Evolutionary conservation across 1,140 invertebrate species (phyloP).

Genomic region (Caenorhabditis tropicalis): DNA sequence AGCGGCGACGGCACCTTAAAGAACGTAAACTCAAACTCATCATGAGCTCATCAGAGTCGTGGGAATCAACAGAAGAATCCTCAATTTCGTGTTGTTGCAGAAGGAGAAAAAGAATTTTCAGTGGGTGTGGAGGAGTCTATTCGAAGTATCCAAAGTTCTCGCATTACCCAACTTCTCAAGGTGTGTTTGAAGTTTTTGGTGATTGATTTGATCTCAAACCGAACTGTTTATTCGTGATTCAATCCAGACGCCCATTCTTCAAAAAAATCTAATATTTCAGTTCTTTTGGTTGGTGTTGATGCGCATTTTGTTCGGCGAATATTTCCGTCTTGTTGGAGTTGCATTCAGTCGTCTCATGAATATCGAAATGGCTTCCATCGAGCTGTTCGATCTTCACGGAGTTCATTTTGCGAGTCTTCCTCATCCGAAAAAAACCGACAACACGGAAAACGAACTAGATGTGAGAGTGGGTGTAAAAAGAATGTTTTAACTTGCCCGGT

Average conservation of each 20-base stretch:
- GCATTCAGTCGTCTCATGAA: background rate
- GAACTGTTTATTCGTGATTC: no score
- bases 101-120: background rate
- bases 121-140: no score
- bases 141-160: background rate
- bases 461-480: background rate
- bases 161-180: background rate
- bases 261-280: background rate
- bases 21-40: no score
- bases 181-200: no score
- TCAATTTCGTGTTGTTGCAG: background rate
- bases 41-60: no score
- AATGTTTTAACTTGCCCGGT: no score
- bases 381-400: no score
- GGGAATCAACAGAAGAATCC: no score
- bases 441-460: background rate
- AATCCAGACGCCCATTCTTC: no score
- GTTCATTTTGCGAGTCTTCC: no score
- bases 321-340: background rate
- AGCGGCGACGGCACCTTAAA: no score
- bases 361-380: background rate
- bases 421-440: background rate
- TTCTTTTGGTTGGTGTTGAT: background rate
- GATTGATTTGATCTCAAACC: no score
- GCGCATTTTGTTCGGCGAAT: background rate